Evolutionary conservation across 2,113 vertebrate genomes (phyloP).

Genomic region (Nycticorax nycticorax): DNA sequence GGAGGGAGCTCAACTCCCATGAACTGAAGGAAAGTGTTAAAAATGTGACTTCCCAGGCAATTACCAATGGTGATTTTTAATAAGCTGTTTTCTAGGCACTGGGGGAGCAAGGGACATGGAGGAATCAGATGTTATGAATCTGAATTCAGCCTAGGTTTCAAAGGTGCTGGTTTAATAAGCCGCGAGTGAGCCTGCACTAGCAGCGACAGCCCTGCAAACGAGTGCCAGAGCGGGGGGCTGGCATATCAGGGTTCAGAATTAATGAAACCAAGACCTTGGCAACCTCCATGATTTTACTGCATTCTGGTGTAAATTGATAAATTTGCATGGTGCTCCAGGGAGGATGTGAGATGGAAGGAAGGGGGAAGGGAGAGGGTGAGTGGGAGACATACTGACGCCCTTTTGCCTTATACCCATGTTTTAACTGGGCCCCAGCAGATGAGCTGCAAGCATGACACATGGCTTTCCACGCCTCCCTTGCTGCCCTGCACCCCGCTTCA

Average conservation of each 20-base stretch:
- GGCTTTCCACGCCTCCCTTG: neutral
- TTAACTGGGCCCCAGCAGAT: neutral
- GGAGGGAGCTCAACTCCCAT: neutral
- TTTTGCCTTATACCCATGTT: neutral
- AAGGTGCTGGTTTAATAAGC: constrained; percentile 29
- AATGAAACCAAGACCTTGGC: neutral
- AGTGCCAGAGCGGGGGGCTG: neutral
- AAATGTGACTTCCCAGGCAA: neutral
- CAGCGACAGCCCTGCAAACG: neutral
- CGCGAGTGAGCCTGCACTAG: neutral
- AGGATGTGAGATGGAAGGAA: neutral
- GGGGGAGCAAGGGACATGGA: neutral
- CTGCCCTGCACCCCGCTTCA: neutral
- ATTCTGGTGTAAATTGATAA: neutral
- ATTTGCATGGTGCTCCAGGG: neutral
- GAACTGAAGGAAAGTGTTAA: neutral
- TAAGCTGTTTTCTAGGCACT: neutral
- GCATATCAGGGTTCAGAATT: neutral
- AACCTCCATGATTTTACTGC: neutral
- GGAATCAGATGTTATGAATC: neutral
- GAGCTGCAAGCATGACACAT: neutral
- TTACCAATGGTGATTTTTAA: constrained; percentile 4
- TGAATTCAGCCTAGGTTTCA: constrained; percentile 7
- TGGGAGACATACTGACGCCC: neutral
- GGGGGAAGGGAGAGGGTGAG: neutral